Base-by-base conservation (phyloP, 2,113 vertebrate species). In the Lamprotornis superbus region DNA sequence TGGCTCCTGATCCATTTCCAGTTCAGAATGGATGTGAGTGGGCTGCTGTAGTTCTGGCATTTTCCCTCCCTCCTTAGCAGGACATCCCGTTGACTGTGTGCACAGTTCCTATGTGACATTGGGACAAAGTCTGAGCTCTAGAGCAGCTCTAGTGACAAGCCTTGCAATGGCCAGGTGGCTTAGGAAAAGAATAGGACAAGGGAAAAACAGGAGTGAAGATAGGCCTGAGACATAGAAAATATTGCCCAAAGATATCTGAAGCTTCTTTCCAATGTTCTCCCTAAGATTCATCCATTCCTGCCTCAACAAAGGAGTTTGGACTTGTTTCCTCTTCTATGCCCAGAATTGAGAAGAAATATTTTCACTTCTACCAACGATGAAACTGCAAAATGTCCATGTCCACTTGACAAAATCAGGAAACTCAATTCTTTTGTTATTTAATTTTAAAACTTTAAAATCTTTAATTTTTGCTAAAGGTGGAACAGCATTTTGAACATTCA, bases 11-110 rank as follows among this genome's bases (percentile, higher is more conserved):
- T n/a, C 10, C 4, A 12, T 40, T 40, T 40, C 39, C 19, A 47
- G 40, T 1, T 31, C 37, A 11, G 52, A 10, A 7, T 2, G 11
- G 25, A 15, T 1, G 2, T 2, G 4, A 16, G 42, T 2, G 47
- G 30, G 35, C 9, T n/a, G 40, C 25, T 10, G 30, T 9, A 5
- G 30, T 25, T 47, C 39, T 77, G 52, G 8, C 37, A 55, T 40
- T 28, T 12, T 16, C 39, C 20, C 11, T 70, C 30, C 14, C 27
- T 68, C 23, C 39, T 77, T 49, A 5, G 22, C 44, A 35, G 56
- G 39, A 76, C 55, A 39, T 25, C 35, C 59, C 21, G 4, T 30
- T 31, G 7, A 2, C 20, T 61, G 44, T 39, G n/a, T 50, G 19
- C 18, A 5, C 37, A 25, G 39, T 5, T 71, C 23, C 16, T 18